phyloP scores from a whole-genome alignment of 2,113 vertebrate species.

The Tragelaphus imberbis region DNA sequence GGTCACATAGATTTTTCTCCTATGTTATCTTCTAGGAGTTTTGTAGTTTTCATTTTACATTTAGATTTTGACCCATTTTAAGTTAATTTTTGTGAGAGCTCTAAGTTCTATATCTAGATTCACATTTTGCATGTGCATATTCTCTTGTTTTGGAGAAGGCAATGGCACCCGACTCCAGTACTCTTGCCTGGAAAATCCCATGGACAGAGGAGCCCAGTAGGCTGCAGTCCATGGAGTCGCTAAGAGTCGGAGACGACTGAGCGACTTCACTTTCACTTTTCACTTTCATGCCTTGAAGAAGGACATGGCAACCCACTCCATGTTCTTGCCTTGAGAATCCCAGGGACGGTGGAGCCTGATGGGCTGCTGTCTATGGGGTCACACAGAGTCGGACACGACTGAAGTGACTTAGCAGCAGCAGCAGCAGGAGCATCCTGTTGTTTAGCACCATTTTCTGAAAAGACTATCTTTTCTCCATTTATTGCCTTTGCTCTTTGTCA shows the following conservation, averaged over 20 bases:
- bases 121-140: background rate
- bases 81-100: background rate
- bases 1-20: background rate
- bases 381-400: too few species aligned
- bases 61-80: background rate
- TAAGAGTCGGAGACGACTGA: too few species aligned
- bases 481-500: background rate
- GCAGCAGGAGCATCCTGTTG: background rate
- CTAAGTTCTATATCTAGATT: background rate
- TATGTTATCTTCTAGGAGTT: background rate
- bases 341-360: too few species aligned
- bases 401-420: too few species aligned
- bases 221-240: too few species aligned
- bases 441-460: background rate
- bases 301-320: too few species aligned
- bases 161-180: too few species aligned
- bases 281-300: too few species aligned
- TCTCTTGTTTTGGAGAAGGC: background rate
- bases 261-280: too few species aligned
- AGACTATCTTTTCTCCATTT: background rate
- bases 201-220: fast-evolving
- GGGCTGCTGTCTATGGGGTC: too few species aligned
- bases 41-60: background rate
- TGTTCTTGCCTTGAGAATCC: too few species aligned
- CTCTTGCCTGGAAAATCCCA: too few species aligned